Base-by-base conservation (phyloP, 2,797 vertebrate genomes). In the Stomatorhinus walkeri region DNA sequence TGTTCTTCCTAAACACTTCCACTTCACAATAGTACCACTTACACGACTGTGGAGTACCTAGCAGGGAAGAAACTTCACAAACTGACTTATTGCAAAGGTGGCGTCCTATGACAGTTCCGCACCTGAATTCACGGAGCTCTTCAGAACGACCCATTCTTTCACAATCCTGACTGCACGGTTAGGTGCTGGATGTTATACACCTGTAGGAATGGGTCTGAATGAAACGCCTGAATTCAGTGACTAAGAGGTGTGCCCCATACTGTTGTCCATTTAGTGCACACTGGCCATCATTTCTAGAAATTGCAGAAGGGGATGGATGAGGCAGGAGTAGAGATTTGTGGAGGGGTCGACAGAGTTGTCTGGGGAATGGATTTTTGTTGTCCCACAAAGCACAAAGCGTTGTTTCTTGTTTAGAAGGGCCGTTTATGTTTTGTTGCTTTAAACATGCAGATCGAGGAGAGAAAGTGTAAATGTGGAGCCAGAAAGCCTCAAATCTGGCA, bases 401-500 rank as follows among this genome's bases (percentile, higher is more conserved):
- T 6, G 19, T 19, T 43, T 79, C 36, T 43, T 49, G 43, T 24
- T 49, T 10, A 24, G 46, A 84, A 46, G 40, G 43, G 46, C 79
- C 0, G 6, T 84, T 84, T 84, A 43, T 0, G 2, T 51, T 85
- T 51, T 48, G 22, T 85, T 46, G 8, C 36, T 81, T 46, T 24
- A 48, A 85, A 85, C 81, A 85, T 85, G 72, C 92, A 96, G 95
- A 91, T 91, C 90, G 6, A 91, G 94, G 90, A 94, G 95, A 94
- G 95, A 96, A 86, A 92, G 94, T 1, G 88, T 90, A 79, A 91
- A 90, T 59, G 93, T 94, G 92, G 94, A 95, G 1, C 93, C 91
- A 28, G 93, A 91, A 85, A 91, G 90, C 88, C 93, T 93, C 12
- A 96, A 96, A 90, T 22, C 94, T 76, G 95, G 95, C 92, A 94